Evolutionary conservation across 2,113 vertebrate species (phyloP).

Genomic region (Fulica atra): DNA sequence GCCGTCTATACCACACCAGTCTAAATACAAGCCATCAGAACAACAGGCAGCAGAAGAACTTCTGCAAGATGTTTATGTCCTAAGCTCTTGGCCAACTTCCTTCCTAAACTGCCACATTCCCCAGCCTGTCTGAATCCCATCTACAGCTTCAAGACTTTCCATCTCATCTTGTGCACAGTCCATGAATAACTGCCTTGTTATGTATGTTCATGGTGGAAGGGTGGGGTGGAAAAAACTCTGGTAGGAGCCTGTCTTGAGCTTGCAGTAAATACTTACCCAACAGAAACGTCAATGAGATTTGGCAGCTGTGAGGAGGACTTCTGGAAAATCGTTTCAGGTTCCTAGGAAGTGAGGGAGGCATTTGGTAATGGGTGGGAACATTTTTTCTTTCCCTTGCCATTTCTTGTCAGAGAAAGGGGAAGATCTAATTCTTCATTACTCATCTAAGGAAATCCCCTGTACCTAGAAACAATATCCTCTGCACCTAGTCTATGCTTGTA

Average conservation of each 20-base stretch:
- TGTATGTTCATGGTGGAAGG: slow-evolving; percentile 27
- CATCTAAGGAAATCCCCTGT: slow-evolving; percentile 12
- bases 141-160: slow-evolving; percentile 48
- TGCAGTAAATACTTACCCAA: slow-evolving; percentile 62
- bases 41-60: slow-evolving; percentile 28
- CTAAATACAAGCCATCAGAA: slow-evolving; percentile 48
- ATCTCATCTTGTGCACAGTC: slow-evolving; percentile 9
- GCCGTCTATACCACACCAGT: not conserved
- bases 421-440: slow-evolving; percentile 43
- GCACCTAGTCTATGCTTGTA: not conserved
- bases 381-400: slow-evolving; percentile 28
- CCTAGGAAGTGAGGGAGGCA: slow-evolving; percentile 59
- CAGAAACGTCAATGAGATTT: slow-evolving; percentile 46
- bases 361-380: slow-evolving; percentile 35
- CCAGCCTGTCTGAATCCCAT: slow-evolving; percentile 47
- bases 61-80: slow-evolving; percentile 10
- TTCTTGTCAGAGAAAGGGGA: slow-evolving; percentile 9
- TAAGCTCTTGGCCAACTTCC: slow-evolving; percentile 5
- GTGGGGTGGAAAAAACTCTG: slow-evolving; percentile 64
- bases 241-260: slow-evolving; percentile 57
- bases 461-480: slow-evolving; percentile 9
- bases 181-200: slow-evolving; percentile 64
- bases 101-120: not conserved
- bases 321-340: slow-evolving; percentile 66
- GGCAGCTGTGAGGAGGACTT: slow-evolving; percentile 37